phyloP scores from a whole-genome alignment of 2,113 vertebrate genomes.

The Sander lucioperca region DNA sequence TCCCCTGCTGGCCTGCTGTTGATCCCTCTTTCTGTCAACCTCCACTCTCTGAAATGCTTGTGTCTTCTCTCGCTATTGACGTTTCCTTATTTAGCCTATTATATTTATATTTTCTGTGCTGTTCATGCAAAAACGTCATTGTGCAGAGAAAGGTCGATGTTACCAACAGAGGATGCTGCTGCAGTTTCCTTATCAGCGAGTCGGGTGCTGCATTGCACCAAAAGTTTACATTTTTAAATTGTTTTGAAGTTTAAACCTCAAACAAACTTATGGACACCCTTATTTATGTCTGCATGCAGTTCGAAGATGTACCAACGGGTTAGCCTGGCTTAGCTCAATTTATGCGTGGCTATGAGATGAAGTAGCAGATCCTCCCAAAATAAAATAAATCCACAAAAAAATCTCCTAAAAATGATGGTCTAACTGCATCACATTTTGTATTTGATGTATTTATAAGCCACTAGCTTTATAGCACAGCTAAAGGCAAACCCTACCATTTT shows the following conservation, averaged over 20 bases:
- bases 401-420: background rate
- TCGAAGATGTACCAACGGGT: background rate
- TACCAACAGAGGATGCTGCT: background rate
- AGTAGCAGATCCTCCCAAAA: background rate
- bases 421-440: background rate
- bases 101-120: background rate
- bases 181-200: background rate
- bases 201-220: background rate
- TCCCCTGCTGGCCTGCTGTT: slow-evolving; percentile 31
- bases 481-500: background rate
- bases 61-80: background rate
- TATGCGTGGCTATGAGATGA: background rate
- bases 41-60: background rate
- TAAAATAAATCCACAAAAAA: background rate
- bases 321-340: background rate
- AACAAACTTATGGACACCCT: no score
- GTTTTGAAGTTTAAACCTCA: background rate
- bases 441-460: background rate
- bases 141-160: background rate
- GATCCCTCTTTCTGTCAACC: background rate
- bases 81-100: background rate
- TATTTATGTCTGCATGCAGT: background rate
- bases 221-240: background rate
- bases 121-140: background rate
- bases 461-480: background rate